Evolutionary conservation across 2,888 invertebrate genomes (phyloP).

Genomic region (Neuroscelio doddi): DNA sequence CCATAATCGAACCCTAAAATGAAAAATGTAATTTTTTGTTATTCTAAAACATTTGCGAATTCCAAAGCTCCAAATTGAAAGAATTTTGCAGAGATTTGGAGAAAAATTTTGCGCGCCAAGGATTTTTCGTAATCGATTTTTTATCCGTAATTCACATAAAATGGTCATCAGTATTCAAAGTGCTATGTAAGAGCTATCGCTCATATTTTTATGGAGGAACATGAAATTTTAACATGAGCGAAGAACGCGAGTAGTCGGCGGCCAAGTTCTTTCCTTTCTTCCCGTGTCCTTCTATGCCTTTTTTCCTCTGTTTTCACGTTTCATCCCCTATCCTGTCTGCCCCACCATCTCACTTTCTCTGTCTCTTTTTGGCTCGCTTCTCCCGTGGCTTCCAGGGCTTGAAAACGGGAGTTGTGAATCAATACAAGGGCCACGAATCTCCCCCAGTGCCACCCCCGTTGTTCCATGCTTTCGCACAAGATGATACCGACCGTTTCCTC

Average conservation of each 20-base stretch:
- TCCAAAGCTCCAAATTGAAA: no score
- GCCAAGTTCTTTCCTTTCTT: conserved; percentile 16
- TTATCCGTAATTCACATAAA: not conserved
- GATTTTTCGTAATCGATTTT: not conserved
- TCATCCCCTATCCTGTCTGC: conserved; percentile 1
- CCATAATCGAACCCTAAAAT: no score
- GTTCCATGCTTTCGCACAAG: conserved; percentile 30
- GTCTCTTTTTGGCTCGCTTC: conserved; percentile 35
- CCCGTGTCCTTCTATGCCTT: conserved; percentile 19
- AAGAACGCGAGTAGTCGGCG: not conserved
- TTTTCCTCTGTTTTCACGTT: not conserved
- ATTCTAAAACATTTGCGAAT: no score
- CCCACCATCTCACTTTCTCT: not conserved
- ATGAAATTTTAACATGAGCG: not conserved
- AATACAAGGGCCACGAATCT: conserved; percentile 68
- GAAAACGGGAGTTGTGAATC: conserved; percentile 61
- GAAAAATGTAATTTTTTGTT: no score
- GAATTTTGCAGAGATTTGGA: no score
- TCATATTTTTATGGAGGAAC: conserved; percentile 6
- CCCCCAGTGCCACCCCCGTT: conserved; percentile 32
- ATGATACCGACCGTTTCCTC: conserved; percentile 28
- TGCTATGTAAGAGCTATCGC: not conserved
- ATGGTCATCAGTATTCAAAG: not conserved
- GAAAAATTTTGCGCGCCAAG: no score
- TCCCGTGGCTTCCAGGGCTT: conserved; percentile 43